Base-by-base conservation (phyloP, 1,140 invertebrate genomes). In the Epicauta chinensis region DNA sequence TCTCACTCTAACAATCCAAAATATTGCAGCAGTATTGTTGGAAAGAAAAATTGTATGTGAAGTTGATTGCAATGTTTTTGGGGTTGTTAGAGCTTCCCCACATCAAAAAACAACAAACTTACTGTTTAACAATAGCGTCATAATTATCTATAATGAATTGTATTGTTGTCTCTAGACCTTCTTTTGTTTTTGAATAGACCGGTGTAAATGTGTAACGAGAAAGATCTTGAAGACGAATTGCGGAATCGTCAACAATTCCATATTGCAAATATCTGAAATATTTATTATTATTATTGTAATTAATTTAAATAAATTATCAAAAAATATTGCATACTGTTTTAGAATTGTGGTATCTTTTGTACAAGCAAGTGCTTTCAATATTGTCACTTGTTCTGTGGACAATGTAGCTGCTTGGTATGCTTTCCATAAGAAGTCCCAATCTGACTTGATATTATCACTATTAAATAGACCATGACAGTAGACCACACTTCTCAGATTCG, bases 401-500 rank as follows among this genome's bases (percentile, higher is more conserved):
- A 82, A 64, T 30, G 71, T 72, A 2, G 75, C 67, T n/a, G 80
- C 62, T 73, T 71, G 57, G 74, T 75, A 80, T 45, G 73, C 69
- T 1, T 69, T 56, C 69, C 75, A 81, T 41, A 81, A 67, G 16
- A 59, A 69, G n/a, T 76, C 53, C 56, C 75, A 81, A 41, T 81
- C 73, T 0, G 32, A 14, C 2, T 53, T 13, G 9, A 46, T 48
- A 16, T 60, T 47, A 44, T 54, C 9, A 63, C 64, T 32, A n/a
- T 74, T 61, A 16, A 73, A 66, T 3, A 81, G 60, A 23, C 71
- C 76, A 32, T 65, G 69, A 60, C 80, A 82, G 64, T 81, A 82
- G 5, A 82, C 77, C 50, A 75, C 75, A 14, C 73, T 72, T 23
- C 77, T 75, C 58, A 80, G 70, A 55, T 82, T 80, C 16, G 74